These are phyloP conservation scores for Lepas anatifera DNA, from an alignment of 2,888 invertebrate genomes.

Conservation along the genomic window DNA sequence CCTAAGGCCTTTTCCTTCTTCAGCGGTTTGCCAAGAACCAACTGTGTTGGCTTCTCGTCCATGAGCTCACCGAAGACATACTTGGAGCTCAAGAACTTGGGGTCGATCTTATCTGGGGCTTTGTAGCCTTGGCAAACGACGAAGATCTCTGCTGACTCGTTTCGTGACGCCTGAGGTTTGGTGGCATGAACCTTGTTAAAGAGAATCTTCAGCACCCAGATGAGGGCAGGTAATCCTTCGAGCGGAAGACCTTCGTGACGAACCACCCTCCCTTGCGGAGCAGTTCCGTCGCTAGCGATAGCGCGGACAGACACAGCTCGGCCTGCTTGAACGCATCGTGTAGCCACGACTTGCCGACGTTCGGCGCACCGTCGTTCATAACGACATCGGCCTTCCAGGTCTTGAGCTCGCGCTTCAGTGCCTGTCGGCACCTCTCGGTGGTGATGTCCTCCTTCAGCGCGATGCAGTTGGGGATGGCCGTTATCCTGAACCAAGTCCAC, in stretches of 20 bases:
- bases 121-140: constrained; percentile 90
- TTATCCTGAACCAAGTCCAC: constrained; percentile 94
- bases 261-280: constrained; percentile 89
- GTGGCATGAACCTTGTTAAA: constrained; percentile 96
- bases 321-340: constrained; percentile 95
- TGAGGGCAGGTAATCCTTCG: constrained; percentile 87
- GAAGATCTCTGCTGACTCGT: constrained; percentile 98
- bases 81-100: constrained; percentile 81
- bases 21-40: constrained; percentile 27
- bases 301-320: constrained; percentile 76
- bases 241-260: constrained; percentile 94
- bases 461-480: constrained; percentile 77
- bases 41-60: constrained; percentile 31
- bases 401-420: constrained; percentile 71
- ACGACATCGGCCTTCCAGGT: constrained; percentile 96
- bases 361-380: constrained; percentile 95
- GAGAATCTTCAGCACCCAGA: constrained; percentile 92
- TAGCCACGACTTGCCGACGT: constrained; percentile 78
- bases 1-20: constrained; percentile 72
- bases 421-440: constrained; percentile 75
- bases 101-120: constrained; percentile 85
- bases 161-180: constrained; percentile 95
- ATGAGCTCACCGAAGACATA: constrained; percentile 91
- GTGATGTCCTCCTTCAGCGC: constrained; percentile 90
- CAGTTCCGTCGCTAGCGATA: constrained; percentile 83